Evolutionary conservation across 1,140 invertebrate species (phyloP).

Genomic region (Anadara kagoshimensis): DNA sequence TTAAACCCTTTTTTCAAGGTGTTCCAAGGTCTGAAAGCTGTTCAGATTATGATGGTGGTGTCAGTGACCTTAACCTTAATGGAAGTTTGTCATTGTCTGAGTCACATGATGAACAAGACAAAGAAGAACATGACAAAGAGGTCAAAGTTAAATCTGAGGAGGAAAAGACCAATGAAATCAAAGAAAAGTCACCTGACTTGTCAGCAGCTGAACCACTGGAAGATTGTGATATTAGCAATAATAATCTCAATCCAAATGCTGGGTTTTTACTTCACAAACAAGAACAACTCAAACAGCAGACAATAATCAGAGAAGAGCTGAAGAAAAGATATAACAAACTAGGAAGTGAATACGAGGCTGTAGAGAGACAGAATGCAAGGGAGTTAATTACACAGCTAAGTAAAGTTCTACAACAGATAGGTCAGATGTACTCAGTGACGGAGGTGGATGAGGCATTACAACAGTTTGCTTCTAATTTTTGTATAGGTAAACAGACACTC

Average conservation of each 20-base stretch:
- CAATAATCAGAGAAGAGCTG: constrained; percentile 21
- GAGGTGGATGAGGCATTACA: constrained; percentile 92
- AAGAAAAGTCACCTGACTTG: background rate
- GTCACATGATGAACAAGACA: background rate
- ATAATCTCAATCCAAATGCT: background rate
- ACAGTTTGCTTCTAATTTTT: constrained; percentile 92
- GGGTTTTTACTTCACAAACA: background rate
- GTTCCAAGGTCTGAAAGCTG: background rate
- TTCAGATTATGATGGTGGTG: constrained; percentile 5
- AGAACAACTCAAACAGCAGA: constrained; percentile 16
- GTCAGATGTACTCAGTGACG: constrained; percentile 83
- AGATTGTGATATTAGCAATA: constrained; percentile 2
- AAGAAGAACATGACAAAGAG: background rate
- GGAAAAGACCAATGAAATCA: background rate
- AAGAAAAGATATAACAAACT: constrained; percentile 33
- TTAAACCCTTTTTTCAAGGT: too few species aligned
- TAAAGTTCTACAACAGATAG: constrained; percentile 82
- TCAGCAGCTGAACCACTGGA: constrained; percentile 3
- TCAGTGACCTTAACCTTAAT: constrained; percentile 3
- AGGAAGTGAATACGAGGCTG: constrained; percentile 71
- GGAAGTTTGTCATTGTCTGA: constrained; percentile 3
- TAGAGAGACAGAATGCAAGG: constrained; percentile 85
- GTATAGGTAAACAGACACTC: constrained; percentile 83
- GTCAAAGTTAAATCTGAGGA: background rate
- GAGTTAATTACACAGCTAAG: constrained; percentile 84